phyloP scores from a whole-genome alignment of 2,888 invertebrate genomes.

The Netelia melanura region DNA sequence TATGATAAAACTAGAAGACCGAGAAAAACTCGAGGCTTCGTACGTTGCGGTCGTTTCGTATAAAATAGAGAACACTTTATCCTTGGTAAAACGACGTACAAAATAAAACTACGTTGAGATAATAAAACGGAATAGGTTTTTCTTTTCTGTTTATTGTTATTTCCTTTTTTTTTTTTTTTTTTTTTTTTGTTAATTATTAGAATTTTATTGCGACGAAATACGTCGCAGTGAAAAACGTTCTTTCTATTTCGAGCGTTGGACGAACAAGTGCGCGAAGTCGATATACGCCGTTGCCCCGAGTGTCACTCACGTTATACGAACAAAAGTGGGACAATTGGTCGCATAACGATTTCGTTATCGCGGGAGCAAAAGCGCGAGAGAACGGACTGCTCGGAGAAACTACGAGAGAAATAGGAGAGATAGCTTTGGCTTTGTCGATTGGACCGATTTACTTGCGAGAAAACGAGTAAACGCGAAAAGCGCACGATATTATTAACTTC shows the following conservation, averaged over 20 bases:
- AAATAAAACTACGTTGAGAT: slow-evolving; percentile 4
- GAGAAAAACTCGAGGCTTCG: slow-evolving; percentile 29
- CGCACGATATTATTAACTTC: neutral
- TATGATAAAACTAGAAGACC: slow-evolving; percentile 56
- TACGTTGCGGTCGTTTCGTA: slow-evolving; percentile 15
- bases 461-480: neutral
- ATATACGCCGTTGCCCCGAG: slow-evolving; percentile 41
- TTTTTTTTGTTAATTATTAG: neutral
- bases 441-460: neutral
- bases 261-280: slow-evolving; percentile 16
- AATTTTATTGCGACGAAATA: slow-evolving; percentile 23
- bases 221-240: neutral
- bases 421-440: neutral
- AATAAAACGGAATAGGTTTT: neutral
- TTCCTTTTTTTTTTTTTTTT: too few relatives aligned
- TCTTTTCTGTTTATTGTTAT: too few relatives aligned
- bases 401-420: slow-evolving; percentile 19
- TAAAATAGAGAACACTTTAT: slow-evolving; percentile 7
- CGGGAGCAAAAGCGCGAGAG: slow-evolving; percentile 41
- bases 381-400: slow-evolving; percentile 24
- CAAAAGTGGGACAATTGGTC: slow-evolving; percentile 61
- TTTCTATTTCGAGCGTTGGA: neutral
- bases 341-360: slow-evolving; percentile 61
- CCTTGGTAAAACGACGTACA: neutral
- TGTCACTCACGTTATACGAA: slow-evolving; percentile 36